Evolutionary conservation across 2,797 vertebrate species (phyloP).

Genomic region (Lagorchestes hirsutus): DNA sequence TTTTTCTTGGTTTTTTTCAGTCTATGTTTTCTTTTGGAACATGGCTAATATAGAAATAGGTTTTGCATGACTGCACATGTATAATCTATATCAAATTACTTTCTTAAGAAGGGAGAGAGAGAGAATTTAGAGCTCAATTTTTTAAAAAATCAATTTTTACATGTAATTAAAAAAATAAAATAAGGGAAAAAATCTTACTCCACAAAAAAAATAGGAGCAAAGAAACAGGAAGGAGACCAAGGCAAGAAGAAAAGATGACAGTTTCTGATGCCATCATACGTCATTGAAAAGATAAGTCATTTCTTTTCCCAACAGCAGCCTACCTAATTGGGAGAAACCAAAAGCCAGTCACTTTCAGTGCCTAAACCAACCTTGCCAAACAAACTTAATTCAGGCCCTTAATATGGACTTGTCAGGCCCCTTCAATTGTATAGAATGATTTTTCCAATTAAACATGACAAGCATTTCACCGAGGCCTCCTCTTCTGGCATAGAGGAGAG

Average conservation of each 20-base stretch:
- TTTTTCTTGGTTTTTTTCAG: background rate
- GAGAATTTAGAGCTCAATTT: background rate
- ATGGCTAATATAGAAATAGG: background rate
- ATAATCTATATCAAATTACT: background rate
- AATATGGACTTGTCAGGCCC: conserved; percentile 15
- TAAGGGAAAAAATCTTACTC: background rate
- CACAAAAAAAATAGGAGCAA: background rate
- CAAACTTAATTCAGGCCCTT: background rate
- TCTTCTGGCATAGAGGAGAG: conserved; percentile 23
- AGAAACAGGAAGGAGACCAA: background rate
- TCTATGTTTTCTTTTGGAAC: background rate
- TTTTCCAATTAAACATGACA: conserved; percentile 68
- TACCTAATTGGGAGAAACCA: conserved; percentile 5
- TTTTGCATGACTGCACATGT: background rate
- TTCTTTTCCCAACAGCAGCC: conserved; percentile 5
- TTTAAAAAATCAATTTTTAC: background rate
- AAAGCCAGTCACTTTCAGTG: background rate
- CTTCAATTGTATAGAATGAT: conserved; percentile 51
- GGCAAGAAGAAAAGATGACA: background rate
- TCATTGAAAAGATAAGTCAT: background rate
- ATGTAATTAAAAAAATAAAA: background rate
- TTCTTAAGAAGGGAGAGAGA: background rate
- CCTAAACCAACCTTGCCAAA: conserved; percentile 28
- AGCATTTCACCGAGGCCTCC: conserved; percentile 39
- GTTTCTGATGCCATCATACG: background rate